Evolutionary conservation across 2,113 vertebrate genomes (phyloP).

Genomic region (Lepus europaeus): DNA sequence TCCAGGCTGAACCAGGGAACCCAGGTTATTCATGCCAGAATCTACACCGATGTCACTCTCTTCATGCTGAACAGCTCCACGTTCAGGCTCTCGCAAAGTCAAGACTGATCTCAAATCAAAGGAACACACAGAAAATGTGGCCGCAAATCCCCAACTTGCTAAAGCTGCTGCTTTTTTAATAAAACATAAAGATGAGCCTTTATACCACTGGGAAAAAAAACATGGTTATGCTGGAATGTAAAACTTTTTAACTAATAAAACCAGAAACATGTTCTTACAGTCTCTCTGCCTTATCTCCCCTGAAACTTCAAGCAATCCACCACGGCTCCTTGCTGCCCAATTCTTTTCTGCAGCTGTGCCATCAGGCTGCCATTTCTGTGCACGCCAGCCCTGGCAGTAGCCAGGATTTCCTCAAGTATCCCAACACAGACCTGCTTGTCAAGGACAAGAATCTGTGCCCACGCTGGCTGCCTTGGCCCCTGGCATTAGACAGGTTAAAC

Average conservation of each 20-base stretch:
- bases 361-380: neutral
- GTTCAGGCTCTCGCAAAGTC: neutral
- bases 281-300: neutral
- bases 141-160: neutral
- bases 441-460: neutral
- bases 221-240: conserved; percentile 22
- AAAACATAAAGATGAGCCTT: conserved; percentile 14
- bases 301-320: conserved; percentile 32
- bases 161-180: neutral
- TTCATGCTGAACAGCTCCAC: neutral
- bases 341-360: neutral
- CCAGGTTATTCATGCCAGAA: neutral
- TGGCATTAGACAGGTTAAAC: neutral
- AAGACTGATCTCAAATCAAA: conserved; percentile 33
- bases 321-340: conserved; percentile 21
- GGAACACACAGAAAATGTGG: neutral
- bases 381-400: neutral
- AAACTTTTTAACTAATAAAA: conserved; percentile 56
- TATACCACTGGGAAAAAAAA: conserved; percentile 40
- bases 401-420: conserved; percentile 9
- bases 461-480: neutral
- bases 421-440: conserved; percentile 60
- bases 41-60: neutral
- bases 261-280: neutral
- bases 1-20: neutral